phyloP scores from a whole-genome alignment of 2,888 invertebrate genomes.

The Hoplodrina blanda region DNA sequence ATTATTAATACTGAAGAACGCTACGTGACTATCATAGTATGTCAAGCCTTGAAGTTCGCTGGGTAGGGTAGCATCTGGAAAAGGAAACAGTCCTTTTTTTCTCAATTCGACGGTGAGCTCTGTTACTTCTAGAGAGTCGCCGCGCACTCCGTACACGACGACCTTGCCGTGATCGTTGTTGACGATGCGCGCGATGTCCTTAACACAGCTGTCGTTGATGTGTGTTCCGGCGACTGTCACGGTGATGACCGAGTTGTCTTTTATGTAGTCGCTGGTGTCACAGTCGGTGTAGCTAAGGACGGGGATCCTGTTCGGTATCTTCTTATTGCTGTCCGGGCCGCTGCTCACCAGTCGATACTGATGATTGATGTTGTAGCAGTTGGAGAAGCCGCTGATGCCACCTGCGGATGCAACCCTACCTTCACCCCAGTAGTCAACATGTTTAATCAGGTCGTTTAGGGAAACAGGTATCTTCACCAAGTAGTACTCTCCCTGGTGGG shows the following conservation, averaged over 20 bases:
- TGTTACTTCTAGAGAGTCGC: conserved; percentile 50
- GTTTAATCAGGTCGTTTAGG: conserved; percentile 54
- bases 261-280: conserved; percentile 69
- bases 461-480: conserved; percentile 66
- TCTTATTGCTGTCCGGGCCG: conserved; percentile 65
- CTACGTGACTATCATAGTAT: conserved; percentile 58
- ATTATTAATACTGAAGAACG: conserved; percentile 58
- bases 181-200: conserved; percentile 70
- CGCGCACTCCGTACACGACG: conserved; percentile 61
- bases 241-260: conserved; percentile 65
- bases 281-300: conserved; percentile 66
- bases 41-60: conserved; percentile 60
- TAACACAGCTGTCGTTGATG: conserved; percentile 66
- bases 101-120: conserved; percentile 59
- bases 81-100: conserved; percentile 54
- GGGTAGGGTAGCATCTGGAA: conserved; percentile 58
- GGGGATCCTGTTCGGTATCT: conserved; percentile 73
- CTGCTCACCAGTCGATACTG: conserved; percentile 68
- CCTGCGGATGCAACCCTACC: conserved; percentile 58
- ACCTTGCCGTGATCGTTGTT: conserved; percentile 64
- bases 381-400: conserved; percentile 30
- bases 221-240: conserved; percentile 69
- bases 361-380: conserved; percentile 65
- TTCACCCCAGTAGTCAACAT: conserved; percentile 76
- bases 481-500: conserved; percentile 68